These are phyloP conservation scores for Hirtodrosophila cameraria DNA, from an alignment of 2,888 invertebrate genomes.

Conservation along the genomic window DNA sequence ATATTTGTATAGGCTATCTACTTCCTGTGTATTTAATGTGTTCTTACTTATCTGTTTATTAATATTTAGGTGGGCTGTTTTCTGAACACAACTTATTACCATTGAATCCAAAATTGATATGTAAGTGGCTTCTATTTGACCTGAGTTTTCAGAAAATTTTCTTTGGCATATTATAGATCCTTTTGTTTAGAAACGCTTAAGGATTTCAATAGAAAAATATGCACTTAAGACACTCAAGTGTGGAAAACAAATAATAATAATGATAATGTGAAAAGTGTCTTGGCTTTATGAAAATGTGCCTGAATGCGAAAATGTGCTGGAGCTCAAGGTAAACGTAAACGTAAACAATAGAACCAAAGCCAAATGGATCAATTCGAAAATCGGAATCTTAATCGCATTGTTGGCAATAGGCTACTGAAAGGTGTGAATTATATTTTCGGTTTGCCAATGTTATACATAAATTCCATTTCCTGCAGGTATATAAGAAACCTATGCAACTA, in stretches of 20 bases:
- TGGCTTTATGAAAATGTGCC: constrained; percentile 16
- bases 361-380: constrained; percentile 33
- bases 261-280: constrained; percentile 29
- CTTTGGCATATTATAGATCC: neutral
- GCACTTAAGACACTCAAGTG: constrained; percentile 18
- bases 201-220: constrained; percentile 24
- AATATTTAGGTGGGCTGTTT: too few relatives aligned
- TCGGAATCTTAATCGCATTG: constrained; percentile 32
- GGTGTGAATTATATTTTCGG: constrained; percentile 12
- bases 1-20: too few relatives aligned
- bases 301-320: constrained; percentile 23
- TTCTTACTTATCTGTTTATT: too few relatives aligned
- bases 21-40: too few relatives aligned
- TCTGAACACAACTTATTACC: too few relatives aligned
- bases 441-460: constrained; percentile 6
- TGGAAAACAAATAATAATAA: constrained; percentile 46
- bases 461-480: neutral
- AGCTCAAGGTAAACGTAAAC: constrained; percentile 17
- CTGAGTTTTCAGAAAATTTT: neutral
- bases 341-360: constrained; percentile 27
- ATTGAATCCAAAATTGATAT: neutral
- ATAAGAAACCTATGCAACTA: constrained; percentile 3
- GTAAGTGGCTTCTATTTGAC: neutral
- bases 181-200: constrained; percentile 20
- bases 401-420: constrained; percentile 3